Evolutionary conservation across 2,113 vertebrate genomes (phyloP), one percentile per base, ranked within the genome.

Genomic region (Bostrychus sinensis): DNA sequence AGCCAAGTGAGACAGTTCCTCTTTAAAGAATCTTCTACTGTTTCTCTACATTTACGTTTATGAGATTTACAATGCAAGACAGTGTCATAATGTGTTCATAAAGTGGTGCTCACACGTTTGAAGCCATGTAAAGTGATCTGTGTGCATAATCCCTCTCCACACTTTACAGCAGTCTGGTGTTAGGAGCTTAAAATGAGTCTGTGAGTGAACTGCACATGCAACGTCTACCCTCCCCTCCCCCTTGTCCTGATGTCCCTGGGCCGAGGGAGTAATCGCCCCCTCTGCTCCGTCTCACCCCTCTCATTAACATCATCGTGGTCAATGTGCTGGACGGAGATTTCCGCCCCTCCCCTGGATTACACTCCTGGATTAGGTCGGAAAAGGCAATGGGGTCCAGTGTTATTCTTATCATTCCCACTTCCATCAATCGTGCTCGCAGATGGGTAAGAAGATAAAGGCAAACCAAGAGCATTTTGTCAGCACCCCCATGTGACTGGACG

Each of bases 221-320:
- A 23, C 14, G 25, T 28, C 12, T 28, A 9, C 13, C 2, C 48
- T 36, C 55, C 37, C 0, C 62, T 43, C 56, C 67, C 37, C 28
- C 39, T 23, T 2, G 6, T 14, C 50, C 2, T 16, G 16, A 14
- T 2, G 16, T 16, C 57, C 38, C 41, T 2, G 13, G 22, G 65
- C 67, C 25, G 36, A 28, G 58, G 36, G 5, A 57, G 22, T 77
- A 84, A 82, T 86, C 73, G 22, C 62, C 55, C 69, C 14, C 43
- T 46, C 39, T 11, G 46, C 19, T 41, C 53, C 42, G 54, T 62
- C 53, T 85, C 73, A 75, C 75, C 72, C 71, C 66, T 70, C 82
- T 86, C 78, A 65, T 58, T 86, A 84, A 77, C 82, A 74, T 62
- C 61, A 64, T 69, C 69, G 38, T 63, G 71, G 53, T 80, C 80